These are phyloP conservation scores for Dinoponera quadriceps DNA, from an alignment of 1,140 invertebrate species.

Conservation along the genomic window DNA sequence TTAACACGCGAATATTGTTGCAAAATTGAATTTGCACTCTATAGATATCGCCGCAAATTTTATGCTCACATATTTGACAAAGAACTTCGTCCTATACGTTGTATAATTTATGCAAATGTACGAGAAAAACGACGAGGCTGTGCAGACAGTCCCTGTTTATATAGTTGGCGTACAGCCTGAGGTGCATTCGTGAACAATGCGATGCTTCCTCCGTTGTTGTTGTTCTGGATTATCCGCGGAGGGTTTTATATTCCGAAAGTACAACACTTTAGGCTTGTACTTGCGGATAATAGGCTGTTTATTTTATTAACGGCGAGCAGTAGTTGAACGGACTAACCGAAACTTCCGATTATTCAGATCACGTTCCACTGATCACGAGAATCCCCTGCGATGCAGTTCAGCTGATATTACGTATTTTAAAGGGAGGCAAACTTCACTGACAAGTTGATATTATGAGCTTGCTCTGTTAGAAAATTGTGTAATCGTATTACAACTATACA, in stretches of 20 bases:
- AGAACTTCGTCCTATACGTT: not conserved
- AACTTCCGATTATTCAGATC: slow-evolving; percentile 44
- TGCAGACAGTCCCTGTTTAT: slow-evolving; percentile 67
- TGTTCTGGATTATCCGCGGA: slow-evolving; percentile 80
- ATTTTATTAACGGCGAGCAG: slow-evolving; percentile 79
- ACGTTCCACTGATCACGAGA: not conserved
- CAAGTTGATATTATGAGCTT: too few relatives aligned
- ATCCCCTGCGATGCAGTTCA: not conserved
- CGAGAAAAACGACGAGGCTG: slow-evolving; percentile 40
- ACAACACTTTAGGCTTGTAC: slow-evolving; percentile 75
- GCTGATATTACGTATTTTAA: not conserved
- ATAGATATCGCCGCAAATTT: not conserved
- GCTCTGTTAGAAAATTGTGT: too few relatives aligned
- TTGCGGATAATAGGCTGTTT: slow-evolving; percentile 80
- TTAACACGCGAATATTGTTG: not conserved
- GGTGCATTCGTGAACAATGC: slow-evolving; percentile 72
- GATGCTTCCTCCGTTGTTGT: slow-evolving; percentile 74
- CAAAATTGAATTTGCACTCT: not conserved
- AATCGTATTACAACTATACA: not conserved
- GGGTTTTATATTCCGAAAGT: slow-evolving; percentile 67
- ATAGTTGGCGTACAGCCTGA: slow-evolving; percentile 74
- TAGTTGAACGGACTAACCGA: slow-evolving; percentile 8
- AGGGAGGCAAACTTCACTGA: not conserved
- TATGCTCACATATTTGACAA: not conserved
- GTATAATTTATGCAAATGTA: slow-evolving; percentile 73